Conservation (phyloP, 2,888 invertebrate genomes). For the Perizoma affinitatum region DNA sequence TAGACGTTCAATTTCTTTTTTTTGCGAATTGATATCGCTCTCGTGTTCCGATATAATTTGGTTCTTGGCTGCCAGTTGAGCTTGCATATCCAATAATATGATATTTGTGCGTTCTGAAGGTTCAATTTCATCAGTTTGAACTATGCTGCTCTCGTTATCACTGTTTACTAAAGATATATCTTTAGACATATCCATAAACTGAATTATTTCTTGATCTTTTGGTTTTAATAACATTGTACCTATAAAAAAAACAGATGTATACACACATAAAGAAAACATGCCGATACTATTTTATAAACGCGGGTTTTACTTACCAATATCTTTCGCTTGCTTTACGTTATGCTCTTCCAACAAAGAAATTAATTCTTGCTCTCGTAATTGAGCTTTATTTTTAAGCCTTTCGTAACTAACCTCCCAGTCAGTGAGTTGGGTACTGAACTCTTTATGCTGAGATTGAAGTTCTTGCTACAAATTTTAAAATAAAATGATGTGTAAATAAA, state of each 20-base stretch:
- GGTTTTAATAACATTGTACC: conserved; percentile 22
- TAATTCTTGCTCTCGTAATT: conserved; percentile 82
- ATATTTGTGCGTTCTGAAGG: conserved; percentile 43
- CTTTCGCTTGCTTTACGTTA: conserved; percentile 46
- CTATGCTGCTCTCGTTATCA: conserved; percentile 60
- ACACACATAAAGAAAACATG: not conserved
- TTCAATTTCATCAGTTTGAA: conserved; percentile 47
- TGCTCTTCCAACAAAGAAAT: conserved; percentile 73
- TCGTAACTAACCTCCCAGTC: conserved; percentile 82
- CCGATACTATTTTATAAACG: not conserved
- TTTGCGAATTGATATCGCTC: conserved; percentile 52
- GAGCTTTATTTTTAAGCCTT: conserved; percentile 76
- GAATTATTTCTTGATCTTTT: conserved; percentile 48
- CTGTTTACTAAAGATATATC: conserved; percentile 66
- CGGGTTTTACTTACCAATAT: conserved; percentile 47
- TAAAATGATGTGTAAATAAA: not conserved
- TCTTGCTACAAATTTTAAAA: conserved; percentile 49
- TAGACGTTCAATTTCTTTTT: conserved; percentile 55
- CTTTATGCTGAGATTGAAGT: conserved; percentile 56
- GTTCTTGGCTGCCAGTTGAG: conserved; percentile 55
- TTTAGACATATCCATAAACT: conserved; percentile 66
- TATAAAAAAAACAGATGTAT: conserved; percentile 12
- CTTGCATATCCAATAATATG: conserved; percentile 50
- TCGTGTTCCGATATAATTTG: conserved; percentile 59
- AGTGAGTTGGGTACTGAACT: conserved; percentile 61